Percentiles rank a stretch among this genome's conserved stretches.
phyloP scores from a whole-genome alignment of 2,113 vertebrate species.

The Toxotes chatareus region DNA sequence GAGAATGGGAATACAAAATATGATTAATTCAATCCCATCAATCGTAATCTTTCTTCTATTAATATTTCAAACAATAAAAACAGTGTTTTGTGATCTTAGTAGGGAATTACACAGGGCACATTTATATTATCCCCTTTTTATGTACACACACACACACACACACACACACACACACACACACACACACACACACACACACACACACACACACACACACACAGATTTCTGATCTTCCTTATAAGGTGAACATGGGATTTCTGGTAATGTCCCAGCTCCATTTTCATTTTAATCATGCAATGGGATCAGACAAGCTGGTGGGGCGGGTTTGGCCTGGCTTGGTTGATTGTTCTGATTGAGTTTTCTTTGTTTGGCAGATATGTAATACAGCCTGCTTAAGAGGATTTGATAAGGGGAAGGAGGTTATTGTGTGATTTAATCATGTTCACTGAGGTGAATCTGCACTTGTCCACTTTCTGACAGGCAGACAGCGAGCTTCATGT shows the following conservation, averaged over 20 bases:
- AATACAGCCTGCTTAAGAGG: slow-evolving; percentile 87
- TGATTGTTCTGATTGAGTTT: slow-evolving; percentile 87
- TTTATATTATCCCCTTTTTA: slow-evolving; percentile 64
- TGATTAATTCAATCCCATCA: slow-evolving; percentile 66
- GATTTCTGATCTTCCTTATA: slow-evolving; percentile 78
- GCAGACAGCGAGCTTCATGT: slow-evolving; percentile 48
- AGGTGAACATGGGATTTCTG: slow-evolving; percentile 83
- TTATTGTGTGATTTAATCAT: slow-evolving; percentile 86
- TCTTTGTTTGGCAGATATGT: slow-evolving; percentile 87
- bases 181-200: slow-evolving; percentile 34
- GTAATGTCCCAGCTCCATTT: slow-evolving; percentile 82
- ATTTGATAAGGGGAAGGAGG: slow-evolving; percentile 81
- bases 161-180: slow-evolving; percentile 26
- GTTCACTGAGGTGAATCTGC: slow-evolving; percentile 79
- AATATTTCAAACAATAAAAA: slow-evolving; percentile 72
- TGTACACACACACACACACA: slow-evolving; percentile 26
- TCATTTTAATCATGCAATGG: slow-evolving; percentile 88
- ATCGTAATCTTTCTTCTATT: slow-evolving; percentile 74
- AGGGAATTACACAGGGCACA: slow-evolving; percentile 71
- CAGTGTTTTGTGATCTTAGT: slow-evolving; percentile 62
- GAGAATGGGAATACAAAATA: slow-evolving; percentile 54
- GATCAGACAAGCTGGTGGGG: slow-evolving; percentile 81
- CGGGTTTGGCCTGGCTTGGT: slow-evolving; percentile 66
- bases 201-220: slow-evolving; percentile 47
- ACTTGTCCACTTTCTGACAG: slow-evolving; percentile 69